These are phyloP conservation scores for Euclidia mi DNA, from an alignment of 2,888 invertebrate species.

Conservation along the genomic window DNA sequence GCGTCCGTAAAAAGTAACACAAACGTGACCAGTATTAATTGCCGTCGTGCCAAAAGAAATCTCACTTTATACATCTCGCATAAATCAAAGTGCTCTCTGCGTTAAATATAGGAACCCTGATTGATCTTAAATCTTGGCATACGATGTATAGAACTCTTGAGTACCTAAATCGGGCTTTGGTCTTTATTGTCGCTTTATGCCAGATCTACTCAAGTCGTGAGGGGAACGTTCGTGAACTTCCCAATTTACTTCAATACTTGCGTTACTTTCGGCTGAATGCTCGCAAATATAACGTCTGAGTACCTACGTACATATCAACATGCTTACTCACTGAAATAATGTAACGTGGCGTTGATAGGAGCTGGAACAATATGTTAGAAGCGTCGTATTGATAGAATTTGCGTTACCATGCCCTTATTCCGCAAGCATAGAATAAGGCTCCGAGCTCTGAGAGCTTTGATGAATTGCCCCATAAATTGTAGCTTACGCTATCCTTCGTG, in stretches of 20 bases:
- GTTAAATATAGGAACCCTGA: no score
- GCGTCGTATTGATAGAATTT: constrained; percentile 55
- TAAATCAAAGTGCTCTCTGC: no score
- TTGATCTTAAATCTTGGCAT: no score
- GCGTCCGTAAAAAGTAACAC: no score
- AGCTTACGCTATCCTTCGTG: constrained; percentile 67
- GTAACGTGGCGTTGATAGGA: constrained; percentile 18
- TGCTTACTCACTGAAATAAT: constrained; percentile 7
- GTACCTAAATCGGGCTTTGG: constrained; percentile 13
- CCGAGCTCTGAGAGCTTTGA: constrained; percentile 67
- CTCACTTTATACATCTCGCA: no score
- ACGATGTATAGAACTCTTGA: constrained; percentile 2
- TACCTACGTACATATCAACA: constrained; percentile 10
- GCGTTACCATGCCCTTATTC: constrained; percentile 55
- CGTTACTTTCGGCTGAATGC: constrained; percentile 15
- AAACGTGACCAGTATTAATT: no score
- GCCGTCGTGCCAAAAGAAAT: no score
- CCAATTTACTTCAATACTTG: constrained; percentile 22
- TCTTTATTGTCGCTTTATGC: constrained; percentile 8
- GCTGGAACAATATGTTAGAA: constrained; percentile 39
- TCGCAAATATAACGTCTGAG: constrained; percentile 10
- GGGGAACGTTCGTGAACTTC: constrained; percentile 9
- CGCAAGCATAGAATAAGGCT: constrained; percentile 59
- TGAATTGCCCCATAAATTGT: constrained; percentile 75
- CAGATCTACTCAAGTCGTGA: constrained; percentile 9